Evolutionary conservation across 1,140 invertebrate species (phyloP), one percentile per base, ranked within the genome.

Genomic region (Ostrea denselamellosa): DNA sequence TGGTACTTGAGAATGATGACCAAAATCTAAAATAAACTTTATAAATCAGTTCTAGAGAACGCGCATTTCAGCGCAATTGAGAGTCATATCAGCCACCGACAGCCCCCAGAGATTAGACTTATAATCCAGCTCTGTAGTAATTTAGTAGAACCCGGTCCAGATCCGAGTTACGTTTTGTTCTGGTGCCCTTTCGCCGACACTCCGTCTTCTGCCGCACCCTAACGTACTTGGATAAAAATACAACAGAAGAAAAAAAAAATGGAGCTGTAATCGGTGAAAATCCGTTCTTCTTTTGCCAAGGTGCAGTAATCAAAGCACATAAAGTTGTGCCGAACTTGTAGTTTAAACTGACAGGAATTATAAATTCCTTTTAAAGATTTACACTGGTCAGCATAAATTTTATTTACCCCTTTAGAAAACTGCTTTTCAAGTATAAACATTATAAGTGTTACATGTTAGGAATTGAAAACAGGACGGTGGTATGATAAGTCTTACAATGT

Each of bases 211-310:
- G 25, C 68, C 25, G 25, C 65, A 17, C 68, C 68, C 68, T 34
- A 34, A 77, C 17, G 17, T n/a, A n/a, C n/a, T n/a, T n/a, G n/a
- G n/a, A n/a, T n/a, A n/a, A n/a, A n/a, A n/a, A 19, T 62, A 19
- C 17, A 19, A 62, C 17, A 19, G 56, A 62, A 77, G 9, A 34
- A 25, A 34, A 34, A 25, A 34, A 34, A 77, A 34, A 12, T 68
- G 65, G 3, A 68, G 25, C 19, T n/a, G 65, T 22, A 68, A 25
- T 25, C 65, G 65, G 22, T 68, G 65, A 68, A 68, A 77, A 28
- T 77, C 68, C 28, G 68, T 77, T 77, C 34, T 77, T 77, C 68
- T 77, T 77, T 77, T 77, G 68, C 25, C 22, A 22, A 28, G 68
- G 22, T 34, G 28, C 68, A 28, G 68, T 77, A 77, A 34, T 77